Evolutionary conservation across 2,888 invertebrate species (phyloP).

Genomic region (Amblyjoppa fuscipennis): DNA sequence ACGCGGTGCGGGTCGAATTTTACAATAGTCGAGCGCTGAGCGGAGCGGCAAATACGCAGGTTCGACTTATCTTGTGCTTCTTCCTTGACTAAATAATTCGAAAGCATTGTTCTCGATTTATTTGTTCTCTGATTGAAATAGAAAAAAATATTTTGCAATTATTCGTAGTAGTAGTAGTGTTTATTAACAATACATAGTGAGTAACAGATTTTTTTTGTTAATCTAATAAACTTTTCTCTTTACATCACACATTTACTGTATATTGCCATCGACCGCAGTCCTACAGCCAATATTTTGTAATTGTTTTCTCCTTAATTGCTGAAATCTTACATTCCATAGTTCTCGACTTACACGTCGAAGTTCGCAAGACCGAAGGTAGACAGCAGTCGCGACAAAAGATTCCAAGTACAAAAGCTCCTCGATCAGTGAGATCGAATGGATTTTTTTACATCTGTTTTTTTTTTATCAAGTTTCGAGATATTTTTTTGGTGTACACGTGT

Average conservation of each 20-base stretch:
- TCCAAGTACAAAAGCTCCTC: background rate
- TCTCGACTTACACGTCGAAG: background rate
- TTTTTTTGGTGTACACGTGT: background rate
- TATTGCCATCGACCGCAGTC: too few species aligned
- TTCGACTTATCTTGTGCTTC: background rate
- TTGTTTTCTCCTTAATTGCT: too few species aligned
- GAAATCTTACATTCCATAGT: background rate
- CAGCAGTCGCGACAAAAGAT: background rate
- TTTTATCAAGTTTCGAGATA: background rate
- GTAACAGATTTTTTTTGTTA: too few species aligned
- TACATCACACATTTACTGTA: too few species aligned
- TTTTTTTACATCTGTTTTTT: background rate
- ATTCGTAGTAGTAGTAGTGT: too few species aligned
- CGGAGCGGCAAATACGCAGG: background rate
- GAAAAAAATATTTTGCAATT: background rate
- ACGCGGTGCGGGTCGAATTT: conserved; percentile 34
- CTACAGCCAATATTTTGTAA: too few species aligned
- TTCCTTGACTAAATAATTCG: background rate
- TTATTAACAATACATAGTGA: too few species aligned
- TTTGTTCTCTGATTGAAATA: background rate
- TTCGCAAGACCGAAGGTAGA: too few species aligned
- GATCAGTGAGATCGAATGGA: background rate
- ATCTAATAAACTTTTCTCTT: too few species aligned
- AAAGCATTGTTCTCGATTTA: background rate
- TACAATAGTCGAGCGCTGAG: conserved; percentile 9